These are phyloP conservation scores for Lepus americanus DNA, from an alignment of 2,113 vertebrate species.

Conservation along the genomic window DNA sequence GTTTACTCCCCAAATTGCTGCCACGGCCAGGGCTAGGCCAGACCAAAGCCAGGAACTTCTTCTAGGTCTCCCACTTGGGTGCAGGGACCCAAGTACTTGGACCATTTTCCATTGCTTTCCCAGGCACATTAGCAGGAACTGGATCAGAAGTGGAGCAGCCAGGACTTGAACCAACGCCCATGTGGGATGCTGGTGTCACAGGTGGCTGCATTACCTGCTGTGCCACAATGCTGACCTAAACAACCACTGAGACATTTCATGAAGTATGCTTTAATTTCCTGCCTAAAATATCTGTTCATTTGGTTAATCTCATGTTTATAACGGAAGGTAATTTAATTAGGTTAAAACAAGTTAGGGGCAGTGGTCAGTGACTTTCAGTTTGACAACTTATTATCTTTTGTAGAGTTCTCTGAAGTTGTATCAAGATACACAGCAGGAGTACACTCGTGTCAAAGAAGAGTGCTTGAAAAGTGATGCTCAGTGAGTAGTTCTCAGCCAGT, in stretches of 20 bases:
- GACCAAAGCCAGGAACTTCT: too few relatives aligned
- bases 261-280: neutral
- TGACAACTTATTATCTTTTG: slow-evolving; percentile 37
- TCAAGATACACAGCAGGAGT: slow-evolving; percentile 89
- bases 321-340: neutral
- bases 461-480: slow-evolving; percentile 88
- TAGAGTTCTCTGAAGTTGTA: slow-evolving; percentile 93
- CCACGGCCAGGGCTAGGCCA: too few relatives aligned
- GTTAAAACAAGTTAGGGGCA: neutral
- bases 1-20: too few relatives aligned
- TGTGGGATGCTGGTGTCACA: too few relatives aligned
- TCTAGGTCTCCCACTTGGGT: too few relatives aligned
- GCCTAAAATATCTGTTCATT: neutral
- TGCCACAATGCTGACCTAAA: too few relatives aligned
- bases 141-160: too few relatives aligned
- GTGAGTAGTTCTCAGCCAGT: slow-evolving; percentile 86
- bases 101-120: too few relatives aligned
- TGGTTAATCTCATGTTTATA: neutral
- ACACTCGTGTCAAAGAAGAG: slow-evolving; percentile 90
- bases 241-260: neutral
- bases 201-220: too few relatives aligned
- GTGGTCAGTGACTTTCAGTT: neutral
- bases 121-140: too few relatives aligned
- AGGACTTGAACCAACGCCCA: too few relatives aligned
- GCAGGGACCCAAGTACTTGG: too few relatives aligned